Evolutionary conservation across 2,888 invertebrate species (phyloP).

Genomic region (Thysanoteuthis rhombus): DNA sequence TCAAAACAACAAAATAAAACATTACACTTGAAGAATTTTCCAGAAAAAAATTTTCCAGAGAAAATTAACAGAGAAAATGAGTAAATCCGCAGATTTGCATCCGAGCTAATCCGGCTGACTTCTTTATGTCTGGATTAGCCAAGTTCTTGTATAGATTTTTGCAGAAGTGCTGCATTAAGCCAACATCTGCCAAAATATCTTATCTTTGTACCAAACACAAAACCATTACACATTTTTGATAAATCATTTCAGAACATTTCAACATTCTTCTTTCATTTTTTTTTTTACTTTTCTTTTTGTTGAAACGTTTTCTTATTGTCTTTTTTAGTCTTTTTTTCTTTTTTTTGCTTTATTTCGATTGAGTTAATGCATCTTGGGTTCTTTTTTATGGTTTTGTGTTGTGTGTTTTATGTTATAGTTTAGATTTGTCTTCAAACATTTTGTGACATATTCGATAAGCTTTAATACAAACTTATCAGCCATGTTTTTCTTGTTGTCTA

Average conservation of each 20-base stretch:
- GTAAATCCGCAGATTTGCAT: neutral
- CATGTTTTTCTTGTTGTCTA: neutral
- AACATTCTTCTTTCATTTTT: neutral
- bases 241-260: neutral
- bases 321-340: neutral
- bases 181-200: neutral
- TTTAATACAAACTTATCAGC: neutral
- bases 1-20: neutral
- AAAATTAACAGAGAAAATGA: neutral
- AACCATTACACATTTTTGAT: neutral
- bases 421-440: neutral
- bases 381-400: neutral
- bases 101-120: neutral
- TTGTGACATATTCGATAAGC: neutral
- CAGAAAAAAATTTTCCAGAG: neutral
- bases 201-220: neutral
- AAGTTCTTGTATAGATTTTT: neutral
- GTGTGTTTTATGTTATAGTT: neutral
- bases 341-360: neutral
- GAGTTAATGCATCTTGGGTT: neutral
- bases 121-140: conserved; percentile 12
- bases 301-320: neutral
- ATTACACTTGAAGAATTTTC: neutral
- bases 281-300: neutral
- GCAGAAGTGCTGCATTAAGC: neutral